Evolutionary conservation across 64 coral and sea anemone genomes (phyloP).

Genomic region (Montipora foliosa): DNA sequence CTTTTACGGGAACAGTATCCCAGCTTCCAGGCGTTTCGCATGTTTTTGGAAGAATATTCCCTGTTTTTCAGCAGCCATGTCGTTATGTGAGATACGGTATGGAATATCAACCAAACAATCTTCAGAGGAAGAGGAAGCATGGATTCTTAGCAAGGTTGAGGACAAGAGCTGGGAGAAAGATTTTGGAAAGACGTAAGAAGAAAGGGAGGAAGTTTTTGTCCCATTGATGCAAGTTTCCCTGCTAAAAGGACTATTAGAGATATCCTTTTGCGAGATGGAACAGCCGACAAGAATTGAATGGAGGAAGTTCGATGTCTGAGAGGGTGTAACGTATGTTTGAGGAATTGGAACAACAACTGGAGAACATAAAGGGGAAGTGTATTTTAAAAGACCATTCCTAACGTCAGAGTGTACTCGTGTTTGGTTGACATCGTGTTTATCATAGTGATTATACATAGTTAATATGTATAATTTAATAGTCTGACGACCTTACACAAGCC

Average conservation of each 20-base stretch:
- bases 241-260: not conserved
- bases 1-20: not conserved
- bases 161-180: slow-evolving; percentile 83
- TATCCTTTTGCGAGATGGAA: not conserved
- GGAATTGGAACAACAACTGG: too few relatives aligned
- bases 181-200: slow-evolving; percentile 84
- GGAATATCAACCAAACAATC: slow-evolving; percentile 97
- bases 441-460: too few relatives aligned
- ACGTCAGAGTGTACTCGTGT: too few relatives aligned
- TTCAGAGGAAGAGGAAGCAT: slow-evolving; percentile 98
- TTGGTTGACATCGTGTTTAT: too few relatives aligned
- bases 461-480: too few relatives aligned
- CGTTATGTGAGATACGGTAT: slow-evolving; percentile 88
- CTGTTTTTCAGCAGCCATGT: slow-evolving; percentile 65
- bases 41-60: slow-evolving; percentile 9
- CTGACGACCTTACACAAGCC: too few relatives aligned
- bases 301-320: not conserved
- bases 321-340: too few relatives aligned
- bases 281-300: not conserved
- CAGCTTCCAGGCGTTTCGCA: slow-evolving; percentile 6
- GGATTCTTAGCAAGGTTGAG: slow-evolving; percentile 89
- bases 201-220: slow-evolving; percentile 98
- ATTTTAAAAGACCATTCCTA: too few relatives aligned
- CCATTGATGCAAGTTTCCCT: slow-evolving; percentile 34
- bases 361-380: too few relatives aligned